These are phyloP conservation scores for Gallinago nigripennis DNA, from an alignment of 2,797 vertebrate species.

Conservation along the genomic window DNA sequence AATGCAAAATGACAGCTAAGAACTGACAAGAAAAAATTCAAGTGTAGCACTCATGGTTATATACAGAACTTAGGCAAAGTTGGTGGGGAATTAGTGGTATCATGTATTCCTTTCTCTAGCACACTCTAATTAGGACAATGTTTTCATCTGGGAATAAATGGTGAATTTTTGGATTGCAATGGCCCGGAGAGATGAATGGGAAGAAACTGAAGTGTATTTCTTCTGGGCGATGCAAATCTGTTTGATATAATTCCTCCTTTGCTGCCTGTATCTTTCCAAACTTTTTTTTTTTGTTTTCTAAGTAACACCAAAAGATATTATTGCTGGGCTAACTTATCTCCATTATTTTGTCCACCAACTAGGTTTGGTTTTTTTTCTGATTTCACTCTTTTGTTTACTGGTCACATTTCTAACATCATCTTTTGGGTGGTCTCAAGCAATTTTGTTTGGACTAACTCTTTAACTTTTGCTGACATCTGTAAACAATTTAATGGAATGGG, in stretches of 20 bases:
- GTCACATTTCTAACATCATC: neutral
- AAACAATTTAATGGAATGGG: constrained; percentile 33
- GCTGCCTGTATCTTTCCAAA: neutral
- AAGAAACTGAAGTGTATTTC: neutral
- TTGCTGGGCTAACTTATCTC: neutral
- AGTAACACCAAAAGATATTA: neutral
- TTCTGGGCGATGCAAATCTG: neutral
- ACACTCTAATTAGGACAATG: neutral
- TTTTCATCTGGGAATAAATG: neutral
- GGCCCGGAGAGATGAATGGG: neutral
- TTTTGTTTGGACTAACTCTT: constrained; percentile 66
- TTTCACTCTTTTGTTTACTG: neutral
- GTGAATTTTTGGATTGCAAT: neutral
- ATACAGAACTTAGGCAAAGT: neutral
- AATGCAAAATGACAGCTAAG: neutral
- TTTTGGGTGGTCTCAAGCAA: constrained; percentile 67
- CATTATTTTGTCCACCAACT: neutral
- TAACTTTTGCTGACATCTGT: constrained; percentile 40
- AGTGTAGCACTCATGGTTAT: neutral
- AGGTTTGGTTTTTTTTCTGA: neutral
- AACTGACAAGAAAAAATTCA: neutral
- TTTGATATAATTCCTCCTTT: neutral
- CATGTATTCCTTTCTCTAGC: neutral
- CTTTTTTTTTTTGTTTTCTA: neutral
- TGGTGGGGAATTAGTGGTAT: neutral